Evolutionary conservation across 2,113 vertebrate genomes (phyloP).

Genomic region (Daboia siamensis): DNA sequence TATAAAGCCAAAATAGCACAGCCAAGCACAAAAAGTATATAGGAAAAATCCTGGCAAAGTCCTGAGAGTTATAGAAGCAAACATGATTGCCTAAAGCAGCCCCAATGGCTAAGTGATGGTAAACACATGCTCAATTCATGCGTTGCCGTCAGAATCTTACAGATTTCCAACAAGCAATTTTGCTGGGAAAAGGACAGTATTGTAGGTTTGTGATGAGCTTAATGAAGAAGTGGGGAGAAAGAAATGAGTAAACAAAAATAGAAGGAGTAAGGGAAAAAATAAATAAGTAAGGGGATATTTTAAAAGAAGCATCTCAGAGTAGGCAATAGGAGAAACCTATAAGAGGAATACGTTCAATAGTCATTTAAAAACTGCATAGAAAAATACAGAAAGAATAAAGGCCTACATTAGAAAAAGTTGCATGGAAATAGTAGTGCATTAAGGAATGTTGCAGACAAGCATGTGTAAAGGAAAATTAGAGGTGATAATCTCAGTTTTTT

Average conservation of each 20-base stretch:
- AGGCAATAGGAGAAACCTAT: background rate
- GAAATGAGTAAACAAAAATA: background rate
- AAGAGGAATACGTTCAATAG: background rate
- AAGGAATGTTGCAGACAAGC: background rate
- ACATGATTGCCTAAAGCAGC: background rate
- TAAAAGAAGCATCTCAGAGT: background rate
- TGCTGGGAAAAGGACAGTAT: background rate
- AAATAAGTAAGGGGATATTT: background rate
- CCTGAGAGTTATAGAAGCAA: background rate
- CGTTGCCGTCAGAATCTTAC: background rate
- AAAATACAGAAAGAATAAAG: background rate
- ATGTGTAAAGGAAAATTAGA: background rate
- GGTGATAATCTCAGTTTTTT: background rate
- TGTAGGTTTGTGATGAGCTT: background rate
- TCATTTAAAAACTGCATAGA: background rate
- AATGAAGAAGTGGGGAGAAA: background rate
- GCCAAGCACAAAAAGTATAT: background rate
- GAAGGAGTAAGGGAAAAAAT: background rate
- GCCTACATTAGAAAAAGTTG: background rate
- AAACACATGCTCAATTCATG: background rate
- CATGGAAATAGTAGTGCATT: background rate
- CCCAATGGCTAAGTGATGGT: too few species aligned
- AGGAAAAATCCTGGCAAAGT: background rate
- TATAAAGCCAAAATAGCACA: too few species aligned
- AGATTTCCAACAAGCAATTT: background rate